A percentile compares a stretch with the other conserved stretches of the same genome.
These are phyloP conservation scores for Acanthurus lineatus DNA, from an alignment of 2,797 vertebrate species.

Conservation along the genomic window DNA sequence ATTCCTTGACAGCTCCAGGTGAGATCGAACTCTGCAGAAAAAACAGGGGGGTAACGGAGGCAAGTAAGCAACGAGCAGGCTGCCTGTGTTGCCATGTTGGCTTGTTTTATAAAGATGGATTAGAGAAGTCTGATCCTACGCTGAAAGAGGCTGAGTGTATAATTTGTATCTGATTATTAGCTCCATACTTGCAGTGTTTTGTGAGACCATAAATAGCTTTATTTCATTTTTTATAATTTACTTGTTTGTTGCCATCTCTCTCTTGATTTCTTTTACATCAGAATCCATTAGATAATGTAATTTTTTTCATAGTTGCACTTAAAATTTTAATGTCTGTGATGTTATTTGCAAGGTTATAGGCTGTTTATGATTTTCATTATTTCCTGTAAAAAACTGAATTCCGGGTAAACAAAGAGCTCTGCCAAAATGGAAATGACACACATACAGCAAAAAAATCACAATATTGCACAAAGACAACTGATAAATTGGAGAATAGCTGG, in stretches of 20 bases:
- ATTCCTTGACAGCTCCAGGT: conserved; percentile 30
- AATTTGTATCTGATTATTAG: conserved; percentile 3
- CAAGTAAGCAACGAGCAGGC: conserved; percentile 41
- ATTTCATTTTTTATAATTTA: background rate
- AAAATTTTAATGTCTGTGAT: background rate
- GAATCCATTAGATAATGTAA: conserved; percentile 4
- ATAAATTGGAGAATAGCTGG: conserved; percentile 18
- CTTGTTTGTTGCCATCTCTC: background rate
- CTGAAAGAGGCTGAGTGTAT: conserved; percentile 15
- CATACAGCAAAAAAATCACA: conserved; percentile 1
- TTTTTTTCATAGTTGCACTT: conserved; percentile 13
- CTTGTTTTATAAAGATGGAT: conserved; percentile 51
- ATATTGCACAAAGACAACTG: background rate
- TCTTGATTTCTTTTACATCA: conserved; percentile 12
- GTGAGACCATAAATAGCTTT: background rate
- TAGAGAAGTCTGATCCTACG: conserved; percentile 46
- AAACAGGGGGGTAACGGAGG: conserved; percentile 12
- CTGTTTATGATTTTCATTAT: conserved; percentile 32
- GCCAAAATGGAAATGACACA: conserved; percentile 24
- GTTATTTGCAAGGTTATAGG: background rate
- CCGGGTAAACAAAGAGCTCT: conserved; percentile 1
- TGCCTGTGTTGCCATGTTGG: conserved; percentile 38
- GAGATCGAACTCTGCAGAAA: conserved; percentile 44
- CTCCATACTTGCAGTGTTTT: background rate
- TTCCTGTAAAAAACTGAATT: conserved; percentile 37